Percentiles rank a stretch among this genome's conserved stretches.
Evolutionary conservation across 2,888 invertebrate genomes (phyloP).

Genomic region (Drosophila picticornis): DNA sequence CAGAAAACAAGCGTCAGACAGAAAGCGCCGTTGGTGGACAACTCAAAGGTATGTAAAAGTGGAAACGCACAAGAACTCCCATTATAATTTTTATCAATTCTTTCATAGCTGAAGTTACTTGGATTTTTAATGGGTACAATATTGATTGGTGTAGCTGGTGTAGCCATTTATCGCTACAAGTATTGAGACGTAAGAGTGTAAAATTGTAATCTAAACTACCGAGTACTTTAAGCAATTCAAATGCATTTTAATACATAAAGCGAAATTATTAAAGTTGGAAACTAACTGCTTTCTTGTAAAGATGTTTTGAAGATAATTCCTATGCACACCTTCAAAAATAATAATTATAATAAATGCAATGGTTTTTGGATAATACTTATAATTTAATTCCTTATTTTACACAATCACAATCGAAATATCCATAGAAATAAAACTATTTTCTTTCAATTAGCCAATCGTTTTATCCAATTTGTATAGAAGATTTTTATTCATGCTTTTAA

Average conservation of each 20-base stretch:
- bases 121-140: conserved; percentile 88
- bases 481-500: background rate
- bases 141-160: conserved; percentile 90
- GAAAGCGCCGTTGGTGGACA: conserved; percentile 80
- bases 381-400: conserved; percentile 56
- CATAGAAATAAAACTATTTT: conserved; percentile 20
- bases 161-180: conserved; percentile 91
- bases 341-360: conserved; percentile 52
- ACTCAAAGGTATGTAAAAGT: conserved; percentile 78
- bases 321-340: conserved; percentile 48
- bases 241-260: conserved; percentile 63
- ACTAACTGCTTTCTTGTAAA: conserved; percentile 53
- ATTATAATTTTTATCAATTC: background rate
- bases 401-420: conserved; percentile 44
- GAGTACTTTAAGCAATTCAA: conserved; percentile 64
- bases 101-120: conserved; percentile 83
- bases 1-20: conserved; percentile 81
- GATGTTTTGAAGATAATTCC: conserved; percentile 43
- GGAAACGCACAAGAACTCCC: background rate
- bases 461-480: background rate
- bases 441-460: background rate
- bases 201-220: conserved; percentile 20
- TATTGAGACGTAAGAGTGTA: conserved; percentile 71
- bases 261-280: conserved; percentile 67
- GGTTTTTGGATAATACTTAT: conserved; percentile 63